phyloP scores from a whole-genome alignment of 64 coral and sea anemone species.

The Montipora capricornis region DNA sequence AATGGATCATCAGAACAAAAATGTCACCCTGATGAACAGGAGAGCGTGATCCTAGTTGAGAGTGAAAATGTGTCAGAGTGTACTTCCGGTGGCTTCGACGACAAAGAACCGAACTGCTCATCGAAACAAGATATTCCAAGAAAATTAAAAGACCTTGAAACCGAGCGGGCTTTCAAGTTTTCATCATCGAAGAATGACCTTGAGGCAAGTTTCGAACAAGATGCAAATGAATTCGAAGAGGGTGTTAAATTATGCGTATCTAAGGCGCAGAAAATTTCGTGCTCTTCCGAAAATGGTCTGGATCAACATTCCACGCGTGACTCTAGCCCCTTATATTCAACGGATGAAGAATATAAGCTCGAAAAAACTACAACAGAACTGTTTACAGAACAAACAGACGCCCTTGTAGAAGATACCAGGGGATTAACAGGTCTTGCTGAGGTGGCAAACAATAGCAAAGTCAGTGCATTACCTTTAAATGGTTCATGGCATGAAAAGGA shows the following conservation, averaged over 20 bases:
- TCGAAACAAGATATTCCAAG: neutral
- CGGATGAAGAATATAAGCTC: neutral
- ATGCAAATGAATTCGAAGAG: constrained; percentile 38
- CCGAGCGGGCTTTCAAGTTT: constrained; percentile 10
- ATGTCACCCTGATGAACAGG: neutral
- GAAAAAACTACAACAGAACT: neutral
- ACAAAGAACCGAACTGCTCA: neutral
- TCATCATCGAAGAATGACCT: neutral
- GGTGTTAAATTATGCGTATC: constrained; percentile 9
- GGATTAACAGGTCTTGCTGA: constrained; percentile 10
- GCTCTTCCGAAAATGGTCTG: constrained; percentile 2
- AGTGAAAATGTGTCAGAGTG: neutral
- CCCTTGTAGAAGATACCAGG: neutral
- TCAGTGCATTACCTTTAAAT: constrained; percentile 31
- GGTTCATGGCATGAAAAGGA: constrained; percentile 34
- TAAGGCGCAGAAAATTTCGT: neutral
- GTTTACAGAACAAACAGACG: neutral
- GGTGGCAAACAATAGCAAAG: constrained; percentile 27
- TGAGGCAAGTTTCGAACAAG: constrained; percentile 41
- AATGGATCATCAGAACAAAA: neutral
- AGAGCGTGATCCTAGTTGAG: neutral
- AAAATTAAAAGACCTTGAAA: constrained; percentile 20
- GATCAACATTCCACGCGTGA: constrained; percentile 35
- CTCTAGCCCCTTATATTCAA: neutral
- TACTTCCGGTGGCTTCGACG: constrained; percentile 60